phyloP scores from a whole-genome alignment of 2,888 invertebrate species.

The Campaea margaritaria region DNA sequence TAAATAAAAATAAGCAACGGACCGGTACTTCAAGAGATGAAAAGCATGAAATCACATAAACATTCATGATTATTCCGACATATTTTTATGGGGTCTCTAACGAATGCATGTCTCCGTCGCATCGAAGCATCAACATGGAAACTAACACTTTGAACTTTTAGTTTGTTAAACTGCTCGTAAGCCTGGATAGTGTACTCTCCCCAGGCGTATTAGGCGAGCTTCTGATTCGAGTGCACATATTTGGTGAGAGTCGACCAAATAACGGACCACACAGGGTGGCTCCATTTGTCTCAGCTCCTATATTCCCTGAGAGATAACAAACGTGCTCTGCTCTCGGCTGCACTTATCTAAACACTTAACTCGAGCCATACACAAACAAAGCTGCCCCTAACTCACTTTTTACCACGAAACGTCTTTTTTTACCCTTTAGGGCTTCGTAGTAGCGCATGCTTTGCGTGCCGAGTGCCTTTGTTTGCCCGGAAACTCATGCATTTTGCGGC shows the following conservation, averaged over 20 bases:
- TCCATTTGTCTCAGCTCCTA: conserved; percentile 76
- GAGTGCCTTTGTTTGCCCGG: conserved; percentile 76
- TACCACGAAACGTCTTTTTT: conserved; percentile 79
- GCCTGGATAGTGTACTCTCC: conserved; percentile 44
- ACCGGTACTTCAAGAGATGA: conserved; percentile 18
- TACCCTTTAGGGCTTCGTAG: conserved; percentile 76
- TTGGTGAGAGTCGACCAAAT: conserved; percentile 73
- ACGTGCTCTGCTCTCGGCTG: conserved; percentile 77
- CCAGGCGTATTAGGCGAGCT: conserved; percentile 52
- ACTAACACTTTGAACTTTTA: conserved; percentile 29
- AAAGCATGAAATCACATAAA: conserved; percentile 27
- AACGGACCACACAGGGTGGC: conserved; percentile 82
- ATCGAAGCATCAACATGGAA: conserved; percentile 24
- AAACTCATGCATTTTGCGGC: conserved; percentile 78
- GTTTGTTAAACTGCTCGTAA: conserved; percentile 39
- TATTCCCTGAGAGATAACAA: conserved; percentile 80
- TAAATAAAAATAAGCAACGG: conserved; percentile 31
- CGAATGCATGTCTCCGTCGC: conserved; percentile 31
- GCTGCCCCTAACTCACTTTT: conserved; percentile 80
- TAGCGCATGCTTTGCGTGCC: conserved; percentile 75
- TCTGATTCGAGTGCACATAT: conserved; percentile 66
- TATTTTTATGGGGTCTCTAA: conserved; percentile 24
- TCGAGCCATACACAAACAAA: conserved; percentile 81
- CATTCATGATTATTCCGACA: conserved; percentile 18
- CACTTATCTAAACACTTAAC: conserved; percentile 85